phyloP scores from a whole-genome alignment of 2,888 invertebrate genomes.

The Balanococcus diminutus region DNA sequence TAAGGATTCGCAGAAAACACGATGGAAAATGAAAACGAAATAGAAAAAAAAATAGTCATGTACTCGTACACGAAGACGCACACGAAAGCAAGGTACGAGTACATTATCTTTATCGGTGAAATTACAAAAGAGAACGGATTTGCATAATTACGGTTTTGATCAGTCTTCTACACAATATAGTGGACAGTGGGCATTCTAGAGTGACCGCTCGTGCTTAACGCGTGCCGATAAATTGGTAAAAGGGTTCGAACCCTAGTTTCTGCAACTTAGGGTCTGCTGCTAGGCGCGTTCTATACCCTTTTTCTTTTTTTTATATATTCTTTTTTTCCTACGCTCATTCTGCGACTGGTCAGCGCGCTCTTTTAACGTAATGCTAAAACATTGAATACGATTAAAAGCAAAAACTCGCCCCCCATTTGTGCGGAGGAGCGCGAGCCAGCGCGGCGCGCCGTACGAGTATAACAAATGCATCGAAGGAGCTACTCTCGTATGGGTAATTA shows the following conservation, averaged over 20 bases:
- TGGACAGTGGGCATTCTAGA: constrained; percentile 53
- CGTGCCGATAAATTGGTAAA: constrained; percentile 55
- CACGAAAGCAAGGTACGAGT: constrained; percentile 35
- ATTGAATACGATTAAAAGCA: constrained; percentile 34
- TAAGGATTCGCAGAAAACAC: background rate
- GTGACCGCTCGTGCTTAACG: constrained; percentile 54
- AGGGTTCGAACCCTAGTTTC: constrained; percentile 51
- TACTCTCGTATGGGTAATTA: constrained; percentile 13
- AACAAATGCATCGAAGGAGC: constrained; percentile 1
- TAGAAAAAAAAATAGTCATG: background rate
- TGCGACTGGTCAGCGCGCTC: constrained; percentile 11
- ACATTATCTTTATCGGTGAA: constrained; percentile 50
- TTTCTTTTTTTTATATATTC: background rate
- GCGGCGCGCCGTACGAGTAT: background rate
- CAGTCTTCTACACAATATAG: constrained; percentile 25
- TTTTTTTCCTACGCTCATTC: background rate
- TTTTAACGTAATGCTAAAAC: constrained; percentile 32
- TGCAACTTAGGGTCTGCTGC: constrained; percentile 19
- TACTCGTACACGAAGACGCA: constrained; percentile 29
- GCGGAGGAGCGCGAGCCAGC: background rate
- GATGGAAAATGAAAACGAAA: background rate
- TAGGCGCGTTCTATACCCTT: constrained; percentile 35
- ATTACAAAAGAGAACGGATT: constrained; percentile 53
- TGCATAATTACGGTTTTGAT: constrained; percentile 54
- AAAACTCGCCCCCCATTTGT: constrained; percentile 6